A percentile compares a stretch with the other conserved stretches of the same genome.
These are phyloP conservation scores for Scylla paramamosain DNA, from an alignment of 1,140 invertebrate species.

Conservation along the genomic window DNA sequence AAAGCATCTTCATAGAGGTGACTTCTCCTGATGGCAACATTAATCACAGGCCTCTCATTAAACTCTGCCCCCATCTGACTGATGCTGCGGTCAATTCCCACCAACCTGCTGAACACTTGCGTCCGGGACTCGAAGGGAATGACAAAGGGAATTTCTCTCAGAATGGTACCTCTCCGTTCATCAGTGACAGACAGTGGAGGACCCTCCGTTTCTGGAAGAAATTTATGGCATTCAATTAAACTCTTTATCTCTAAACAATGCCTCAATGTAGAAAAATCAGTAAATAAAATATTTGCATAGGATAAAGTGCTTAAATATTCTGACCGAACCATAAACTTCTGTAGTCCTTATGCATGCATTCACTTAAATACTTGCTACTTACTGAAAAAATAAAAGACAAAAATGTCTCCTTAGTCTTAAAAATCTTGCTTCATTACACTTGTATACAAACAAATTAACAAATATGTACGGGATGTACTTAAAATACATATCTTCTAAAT, in stretches of 20 bases:
- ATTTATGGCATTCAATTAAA: background rate
- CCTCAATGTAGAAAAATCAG: background rate
- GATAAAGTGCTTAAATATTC: background rate
- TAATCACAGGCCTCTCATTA: slow-evolving; percentile 81
- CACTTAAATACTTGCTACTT: background rate
- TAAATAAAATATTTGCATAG: background rate
- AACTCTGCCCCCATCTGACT: slow-evolving; percentile 73
- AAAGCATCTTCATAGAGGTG: slow-evolving; percentile 99
- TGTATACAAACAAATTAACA: background rate
- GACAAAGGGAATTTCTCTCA: slow-evolving; percentile 96
- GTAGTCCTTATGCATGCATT: background rate
- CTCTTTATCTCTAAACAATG: background rate
- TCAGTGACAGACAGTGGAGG: slow-evolving; percentile 94
- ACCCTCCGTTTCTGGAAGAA: slow-evolving; percentile 80
- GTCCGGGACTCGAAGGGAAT: slow-evolving; percentile 94
- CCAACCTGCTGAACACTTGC: slow-evolving; percentile 86
- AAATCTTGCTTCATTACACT: background rate
- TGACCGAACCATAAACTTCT: background rate
- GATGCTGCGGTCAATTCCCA: slow-evolving; percentile 84
- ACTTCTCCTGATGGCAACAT: slow-evolving; percentile 91
- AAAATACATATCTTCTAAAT: too few species aligned
- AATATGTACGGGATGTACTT: too few species aligned
- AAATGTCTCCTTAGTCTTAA: background rate
- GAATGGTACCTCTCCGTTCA: slow-evolving; percentile 91
- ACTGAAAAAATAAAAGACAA: background rate